Base-by-base conservation (phyloP, 2,888 invertebrate species). In the Hoplodrina blanda region DNA sequence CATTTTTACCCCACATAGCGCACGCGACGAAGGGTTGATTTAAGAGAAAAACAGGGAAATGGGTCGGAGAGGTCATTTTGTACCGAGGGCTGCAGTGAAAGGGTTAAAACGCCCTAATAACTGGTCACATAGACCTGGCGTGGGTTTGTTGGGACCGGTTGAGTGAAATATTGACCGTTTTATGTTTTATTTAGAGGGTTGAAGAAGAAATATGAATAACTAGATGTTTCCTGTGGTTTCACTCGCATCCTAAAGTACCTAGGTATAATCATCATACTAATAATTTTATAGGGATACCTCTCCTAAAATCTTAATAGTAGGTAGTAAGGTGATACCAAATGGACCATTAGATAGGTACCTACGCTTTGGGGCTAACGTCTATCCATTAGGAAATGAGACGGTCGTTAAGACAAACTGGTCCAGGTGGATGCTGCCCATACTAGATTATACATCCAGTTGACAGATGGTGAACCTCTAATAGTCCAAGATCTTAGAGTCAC, bases 21-120 rank as follows among this genome's bases (percentile, higher is more conserved):
- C 93, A 91, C 94, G 91, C 91, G 93, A 84, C 81, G 74, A 63
- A 85, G 90, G 91, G 91, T 90, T 89, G 87, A 82, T 90, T 92
- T 93, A 88, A 89, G 87, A 90, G 90, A 92, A 91, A 88, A 91
- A 90, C 84, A 85, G 91, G 89, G 91, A 92, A 93, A 89, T 87
- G 91, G 92, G 95, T 93, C 91, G 89, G 62, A 71, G 88, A 91
- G 95, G 95, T 95, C 95, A 95, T 80, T 88, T 75, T 78, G 84
- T 79, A 85, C 81, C 79, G 88, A 89, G 91, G 89, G 84, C 60
- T 71, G 87, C 79, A 85, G 63, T 68, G 88, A 77, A 91, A 93
- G 95, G 95, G 94, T 93, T 94, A 89, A 90, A 91, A 89, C 92
- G 91, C 93, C 94, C 93, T 92, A 92, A 92, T 92, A 91, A 92